Evolutionary conservation across 2,888 invertebrate species (phyloP), one percentile per base, ranked within the genome.

Genomic region (Chymomyza amoena): DNA sequence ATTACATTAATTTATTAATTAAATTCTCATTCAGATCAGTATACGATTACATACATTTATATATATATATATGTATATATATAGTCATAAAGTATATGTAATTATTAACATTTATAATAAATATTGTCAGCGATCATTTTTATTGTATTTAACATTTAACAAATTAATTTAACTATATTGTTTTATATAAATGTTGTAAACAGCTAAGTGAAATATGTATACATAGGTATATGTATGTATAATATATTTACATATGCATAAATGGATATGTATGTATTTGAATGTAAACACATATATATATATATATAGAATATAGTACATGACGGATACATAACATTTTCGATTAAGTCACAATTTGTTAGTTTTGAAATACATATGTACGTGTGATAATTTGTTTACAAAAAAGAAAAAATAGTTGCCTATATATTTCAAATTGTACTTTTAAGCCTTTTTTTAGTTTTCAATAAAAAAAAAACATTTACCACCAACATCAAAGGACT

Each of bases 151-250:
- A 51, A 18, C 28, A 25, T 62, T 51, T 13, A 51, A 20, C n/a
- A 25, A 18, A 51, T 25, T 51, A 15, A 25, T 51, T 62, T 25
- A 13, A 25, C n/a, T 59, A 25, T n/a, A n/a, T 25, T n/a, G 15
- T 20, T 59, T 59, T 25, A 25, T 59, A 28, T 59, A 13, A 36
- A 15, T 25, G 6, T 28, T 59, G 9, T n/a, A 62, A 50, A 62
- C 62, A 51, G 50, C 50, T 62, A 62, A 62, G 50, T 51, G 51
- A 51, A 45, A 45, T 13, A 45, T 45, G 39, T 45, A 45, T 62
- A 10, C 20, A 20, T 54, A 54, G 15, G 18, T 0, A 10, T 54
- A 18, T 61, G 16, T 54, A 18, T 61, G 16, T 61, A 56, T 39
- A 36, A 18, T 61, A 56, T 61, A 32, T 36, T 25, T 25, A 25